Conservation (phyloP, 2,113 vertebrate genomes). For the Acrocephalus arundinaceus region DNA sequence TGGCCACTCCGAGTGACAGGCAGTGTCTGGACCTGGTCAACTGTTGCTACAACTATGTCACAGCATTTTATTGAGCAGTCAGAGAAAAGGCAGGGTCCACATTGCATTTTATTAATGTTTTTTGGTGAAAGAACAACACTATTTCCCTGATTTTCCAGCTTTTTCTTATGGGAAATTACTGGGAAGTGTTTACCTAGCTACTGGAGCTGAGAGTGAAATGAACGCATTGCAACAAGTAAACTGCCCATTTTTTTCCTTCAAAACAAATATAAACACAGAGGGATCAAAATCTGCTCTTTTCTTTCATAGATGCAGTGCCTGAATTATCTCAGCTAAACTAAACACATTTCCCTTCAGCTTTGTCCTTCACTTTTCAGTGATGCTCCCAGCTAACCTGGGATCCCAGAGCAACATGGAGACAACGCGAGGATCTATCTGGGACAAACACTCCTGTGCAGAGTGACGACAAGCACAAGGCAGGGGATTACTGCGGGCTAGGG, state of each 20-base stretch:
- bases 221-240: accelerated
- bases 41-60: background rate
- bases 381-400: background rate
- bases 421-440: accelerated
- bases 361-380: background rate
- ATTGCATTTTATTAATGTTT: background rate
- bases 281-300: background rate
- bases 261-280: background rate
- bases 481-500: background rate
- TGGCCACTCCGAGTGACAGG: accelerated
- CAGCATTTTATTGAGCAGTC: background rate
- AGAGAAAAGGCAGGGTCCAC: background rate
- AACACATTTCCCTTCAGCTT: background rate
- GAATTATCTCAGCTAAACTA: background rate
- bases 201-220: background rate
- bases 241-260: background rate
- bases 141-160: background rate
- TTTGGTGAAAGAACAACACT: background rate
- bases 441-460: background rate
- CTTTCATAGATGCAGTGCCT: background rate
- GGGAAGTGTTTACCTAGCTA: background rate
- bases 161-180: background rate
- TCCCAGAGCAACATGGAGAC: background rate
- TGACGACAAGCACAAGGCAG: background rate
- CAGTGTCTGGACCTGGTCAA: background rate